Evolutionary conservation across 2,888 invertebrate species (phyloP), one percentile per base, ranked within the genome.

Genomic region (Eupeodes luniger): DNA sequence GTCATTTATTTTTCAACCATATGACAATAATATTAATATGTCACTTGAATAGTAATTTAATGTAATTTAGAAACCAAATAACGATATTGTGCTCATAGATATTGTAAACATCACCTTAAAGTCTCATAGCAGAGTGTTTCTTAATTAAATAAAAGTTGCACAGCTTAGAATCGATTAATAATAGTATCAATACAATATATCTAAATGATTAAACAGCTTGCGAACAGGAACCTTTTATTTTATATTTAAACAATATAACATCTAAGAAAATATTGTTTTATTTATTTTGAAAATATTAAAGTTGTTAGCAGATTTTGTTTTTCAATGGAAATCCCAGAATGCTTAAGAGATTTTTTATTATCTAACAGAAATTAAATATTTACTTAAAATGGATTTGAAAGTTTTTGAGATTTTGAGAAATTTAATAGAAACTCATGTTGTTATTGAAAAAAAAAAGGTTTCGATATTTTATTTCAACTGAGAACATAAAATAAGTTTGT

Each of bases 31-130:
- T 59, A 83, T 78, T 64, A 64, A 44, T 66, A 19, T 81, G 76
- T 57, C 51, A 70, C 3, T 64, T 76, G 81, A 75, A 85, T 85
- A 57, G n/a, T 36, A 85, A 85, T 81, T 67, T 47, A 64, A 66
- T 64, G 16, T 55, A 19, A 76, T 70, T 27, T 64, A 44, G 59
- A 47, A 72, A 16, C 4, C 49, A 74, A 79, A 79, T 59, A 79
- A 49, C 9, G 51, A 81, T 40, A 51, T 49, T 47, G 19, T 3
- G 19, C 47, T 64, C 12, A 47, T 19, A 55, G 2, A 12, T 40
- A 40, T 16, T n/a, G 3, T 34, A 53, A 55, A 53, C 55, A n/a
- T n/a, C n/a, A 70, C 14, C 7, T 34, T 66, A 14, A 40, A 12
- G 51, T 11, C 12, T 69, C 69, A 40, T 40, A 40, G 1, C 9